Conservation (phyloP, 2,888 invertebrate species). For the Antheraea assamensis region DNA sequence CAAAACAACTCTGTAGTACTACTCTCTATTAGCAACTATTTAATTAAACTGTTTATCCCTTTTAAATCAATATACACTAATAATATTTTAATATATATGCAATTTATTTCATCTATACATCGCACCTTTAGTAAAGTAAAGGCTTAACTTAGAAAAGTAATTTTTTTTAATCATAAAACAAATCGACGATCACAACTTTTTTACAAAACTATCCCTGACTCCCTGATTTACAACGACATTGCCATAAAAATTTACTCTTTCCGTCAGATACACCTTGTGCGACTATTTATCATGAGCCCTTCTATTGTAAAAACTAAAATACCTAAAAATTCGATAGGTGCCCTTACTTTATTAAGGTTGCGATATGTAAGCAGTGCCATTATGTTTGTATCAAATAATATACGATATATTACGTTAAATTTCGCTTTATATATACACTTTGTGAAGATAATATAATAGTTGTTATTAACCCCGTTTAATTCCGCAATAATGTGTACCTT, state of each 20-base stretch:
- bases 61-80: not conserved
- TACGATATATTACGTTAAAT: not conserved
- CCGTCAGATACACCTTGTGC: too few species aligned
- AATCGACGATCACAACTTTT: too few species aligned
- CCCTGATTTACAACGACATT: too few species aligned
- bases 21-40: not conserved
- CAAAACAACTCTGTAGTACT: not conserved
- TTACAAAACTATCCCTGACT: too few species aligned
- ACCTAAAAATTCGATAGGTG: too few species aligned
- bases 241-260: too few species aligned
- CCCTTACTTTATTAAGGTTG: too few species aligned
- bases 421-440: not conserved
- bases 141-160: too few species aligned
- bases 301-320: too few species aligned
- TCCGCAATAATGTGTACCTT: not conserved
- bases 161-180: too few species aligned
- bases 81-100: not conserved
- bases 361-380: not conserved
- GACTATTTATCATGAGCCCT: too few species aligned
- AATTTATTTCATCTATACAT: not conserved
- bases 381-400: not conserved
- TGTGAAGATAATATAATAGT: not conserved
- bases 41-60: not conserved
- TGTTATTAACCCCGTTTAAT: not conserved
- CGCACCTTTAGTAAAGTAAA: too few species aligned